Conservation (phyloP, 2,888 invertebrate genomes). For the Candidula unifasciata region DNA sequence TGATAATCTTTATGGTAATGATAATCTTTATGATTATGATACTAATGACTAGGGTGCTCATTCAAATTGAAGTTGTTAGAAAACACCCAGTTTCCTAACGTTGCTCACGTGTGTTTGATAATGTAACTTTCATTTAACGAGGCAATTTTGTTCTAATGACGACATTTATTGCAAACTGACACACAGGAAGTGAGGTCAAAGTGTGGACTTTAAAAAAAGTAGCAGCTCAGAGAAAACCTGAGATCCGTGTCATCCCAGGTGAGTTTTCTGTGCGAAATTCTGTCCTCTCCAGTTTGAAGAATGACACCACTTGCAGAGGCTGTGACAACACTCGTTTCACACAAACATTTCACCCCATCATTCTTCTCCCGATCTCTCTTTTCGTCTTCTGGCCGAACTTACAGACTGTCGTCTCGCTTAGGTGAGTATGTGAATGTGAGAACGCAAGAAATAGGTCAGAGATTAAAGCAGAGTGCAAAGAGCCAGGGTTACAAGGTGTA, state of each 20-base stretch:
- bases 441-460: constrained; percentile 17
- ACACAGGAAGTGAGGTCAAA: neutral
- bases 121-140: neutral
- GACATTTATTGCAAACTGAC: neutral
- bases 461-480: constrained; percentile 9
- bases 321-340: neutral
- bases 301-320: constrained; percentile 14
- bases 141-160: neutral
- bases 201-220: neutral
- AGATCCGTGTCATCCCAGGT: neutral
- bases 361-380: too few species aligned
- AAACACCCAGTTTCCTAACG: too few species aligned
- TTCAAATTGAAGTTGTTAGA: too few species aligned
- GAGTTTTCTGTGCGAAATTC: neutral
- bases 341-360: neutral
- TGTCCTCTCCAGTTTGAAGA: neutral
- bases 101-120: too few species aligned
- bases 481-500: neutral
- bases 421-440: neutral
- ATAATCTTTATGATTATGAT: too few species aligned
- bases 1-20: too few species aligned
- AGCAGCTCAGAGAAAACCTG: neutral
- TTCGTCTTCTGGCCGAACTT: neutral
- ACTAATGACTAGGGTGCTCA: too few species aligned
- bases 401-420: neutral